phyloP scores from a whole-genome alignment of 1,140 invertebrate genomes.

The Limonius californicus region DNA sequence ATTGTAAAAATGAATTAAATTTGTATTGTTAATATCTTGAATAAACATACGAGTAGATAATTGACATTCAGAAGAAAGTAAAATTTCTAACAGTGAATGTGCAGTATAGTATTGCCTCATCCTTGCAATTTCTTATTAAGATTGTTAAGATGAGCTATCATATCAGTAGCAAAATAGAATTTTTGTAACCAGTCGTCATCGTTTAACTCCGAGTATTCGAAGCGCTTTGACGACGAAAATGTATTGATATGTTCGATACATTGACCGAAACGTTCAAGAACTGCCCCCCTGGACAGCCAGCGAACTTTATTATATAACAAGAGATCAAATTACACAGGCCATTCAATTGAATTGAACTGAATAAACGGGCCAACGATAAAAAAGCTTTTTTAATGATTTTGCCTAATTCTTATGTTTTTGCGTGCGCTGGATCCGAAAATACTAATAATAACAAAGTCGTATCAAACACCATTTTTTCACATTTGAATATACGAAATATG shows the following conservation, averaged over 20 bases:
- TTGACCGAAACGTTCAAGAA: constrained; percentile 33
- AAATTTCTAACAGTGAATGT: too few species aligned
- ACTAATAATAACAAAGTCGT: too few species aligned
- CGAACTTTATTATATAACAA: constrained; percentile 2
- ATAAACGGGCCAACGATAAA: too few species aligned
- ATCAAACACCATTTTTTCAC: too few species aligned
- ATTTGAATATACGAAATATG: too few species aligned
- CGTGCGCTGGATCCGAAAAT: too few species aligned
- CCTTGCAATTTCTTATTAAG: not conserved
- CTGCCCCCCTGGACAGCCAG: constrained; percentile 11
- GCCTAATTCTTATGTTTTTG: too few species aligned
- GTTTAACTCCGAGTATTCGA: constrained; percentile 36
- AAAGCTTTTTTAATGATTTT: too few species aligned
- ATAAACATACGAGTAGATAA: too few species aligned
- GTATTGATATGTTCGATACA: constrained; percentile 34
- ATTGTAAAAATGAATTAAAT: constrained; percentile 31
- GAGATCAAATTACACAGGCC: not conserved
- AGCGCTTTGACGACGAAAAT: constrained; percentile 13
- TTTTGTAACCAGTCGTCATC: constrained; percentile 40
- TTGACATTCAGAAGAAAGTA: too few species aligned
- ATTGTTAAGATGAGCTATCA: constrained; percentile 31
- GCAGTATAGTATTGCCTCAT: too few species aligned
- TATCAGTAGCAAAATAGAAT: constrained; percentile 39
- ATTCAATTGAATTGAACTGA: too few species aligned
- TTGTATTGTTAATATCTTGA: constrained; percentile 19